A percentile compares a stretch with the other conserved stretches of the same genome.
These are phyloP conservation scores for Ceratosolen fusciceps DNA, from an alignment of 1,140 invertebrate species.

Conservation along the genomic window DNA sequence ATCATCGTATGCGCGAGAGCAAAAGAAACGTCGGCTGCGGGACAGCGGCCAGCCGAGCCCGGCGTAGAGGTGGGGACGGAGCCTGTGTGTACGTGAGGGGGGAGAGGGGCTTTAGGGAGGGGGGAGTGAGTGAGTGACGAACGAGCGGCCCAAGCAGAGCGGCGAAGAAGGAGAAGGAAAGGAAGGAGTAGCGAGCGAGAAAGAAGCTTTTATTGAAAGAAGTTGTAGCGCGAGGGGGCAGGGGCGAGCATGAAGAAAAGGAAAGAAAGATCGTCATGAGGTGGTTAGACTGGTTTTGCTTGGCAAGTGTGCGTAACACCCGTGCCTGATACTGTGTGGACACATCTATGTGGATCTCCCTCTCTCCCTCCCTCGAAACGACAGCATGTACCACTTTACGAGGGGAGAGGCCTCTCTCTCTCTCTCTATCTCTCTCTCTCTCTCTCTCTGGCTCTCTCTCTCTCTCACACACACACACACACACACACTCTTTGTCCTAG, in stretches of 20 bases:
- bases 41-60: neutral
- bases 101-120: neutral
- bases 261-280: conserved; percentile 59
- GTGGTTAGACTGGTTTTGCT: conserved; percentile 72
- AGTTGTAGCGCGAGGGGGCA: conserved; percentile 4
- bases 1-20: conserved; percentile 23
- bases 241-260: conserved; percentile 36
- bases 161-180: conserved; percentile 28
- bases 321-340: conserved; percentile 44
- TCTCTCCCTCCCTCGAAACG: conserved; percentile 50
- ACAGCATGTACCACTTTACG: conserved; percentile 43
- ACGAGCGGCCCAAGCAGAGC: conserved; percentile 22
- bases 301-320: conserved; percentile 53
- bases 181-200: conserved; percentile 35
- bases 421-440: conserved; percentile 22
- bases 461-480: neutral
- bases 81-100: neutral
- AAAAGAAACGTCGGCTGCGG: neutral
- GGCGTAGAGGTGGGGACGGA: too few species aligned
- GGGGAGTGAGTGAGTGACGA: conserved; percentile 3
- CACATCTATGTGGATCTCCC: conserved; percentile 47
- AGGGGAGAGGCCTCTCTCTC: conserved; percentile 28
- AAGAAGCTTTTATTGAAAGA: conserved; percentile 48
- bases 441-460: conserved; percentile 44
- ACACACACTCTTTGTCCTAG: conserved; percentile 47